phyloP scores from a whole-genome alignment of 2,888 invertebrate genomes.

The Eupithecia pulchellata region DNA sequence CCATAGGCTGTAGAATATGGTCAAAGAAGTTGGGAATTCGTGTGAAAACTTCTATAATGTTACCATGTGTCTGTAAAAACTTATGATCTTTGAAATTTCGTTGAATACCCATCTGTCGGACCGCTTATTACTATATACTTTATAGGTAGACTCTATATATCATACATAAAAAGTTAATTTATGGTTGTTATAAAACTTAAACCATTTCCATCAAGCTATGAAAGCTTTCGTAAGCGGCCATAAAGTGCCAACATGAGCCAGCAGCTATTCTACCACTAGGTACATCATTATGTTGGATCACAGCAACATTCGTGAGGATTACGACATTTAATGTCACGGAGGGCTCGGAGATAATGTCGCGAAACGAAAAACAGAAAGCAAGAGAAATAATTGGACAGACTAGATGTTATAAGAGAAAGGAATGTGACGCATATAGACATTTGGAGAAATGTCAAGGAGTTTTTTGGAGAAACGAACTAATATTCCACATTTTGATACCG shows the following conservation, averaged over 20 bases:
- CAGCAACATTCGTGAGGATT: conserved; percentile 9
- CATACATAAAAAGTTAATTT: background rate
- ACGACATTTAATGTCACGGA: conserved; percentile 11
- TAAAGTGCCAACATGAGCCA: conserved; percentile 5
- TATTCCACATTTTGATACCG: background rate
- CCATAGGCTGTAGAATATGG: no score
- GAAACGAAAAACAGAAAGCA: conserved; percentile 12
- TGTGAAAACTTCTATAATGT: no score
- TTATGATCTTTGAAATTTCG: no score
- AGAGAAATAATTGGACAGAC: conserved; percentile 2
- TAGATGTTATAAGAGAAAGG: conserved; percentile 2
- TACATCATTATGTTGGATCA: conserved; percentile 15
- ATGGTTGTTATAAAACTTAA: background rate
- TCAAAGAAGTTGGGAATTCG: no score
- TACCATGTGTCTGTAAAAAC: no score
- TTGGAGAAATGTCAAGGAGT: background rate
- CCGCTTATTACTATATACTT: no score
- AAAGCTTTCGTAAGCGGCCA: background rate
- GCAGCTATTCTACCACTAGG: background rate
- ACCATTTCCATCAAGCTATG: conserved; percentile 1
- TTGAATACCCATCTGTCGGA: no score
- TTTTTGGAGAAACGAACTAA: background rate
- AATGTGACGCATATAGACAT: background rate
- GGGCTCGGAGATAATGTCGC: conserved; percentile 14
- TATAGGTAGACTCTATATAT: background rate